Base-by-base conservation (phyloP, 2,113 vertebrate genomes). In the Silurus asotus region DNA sequence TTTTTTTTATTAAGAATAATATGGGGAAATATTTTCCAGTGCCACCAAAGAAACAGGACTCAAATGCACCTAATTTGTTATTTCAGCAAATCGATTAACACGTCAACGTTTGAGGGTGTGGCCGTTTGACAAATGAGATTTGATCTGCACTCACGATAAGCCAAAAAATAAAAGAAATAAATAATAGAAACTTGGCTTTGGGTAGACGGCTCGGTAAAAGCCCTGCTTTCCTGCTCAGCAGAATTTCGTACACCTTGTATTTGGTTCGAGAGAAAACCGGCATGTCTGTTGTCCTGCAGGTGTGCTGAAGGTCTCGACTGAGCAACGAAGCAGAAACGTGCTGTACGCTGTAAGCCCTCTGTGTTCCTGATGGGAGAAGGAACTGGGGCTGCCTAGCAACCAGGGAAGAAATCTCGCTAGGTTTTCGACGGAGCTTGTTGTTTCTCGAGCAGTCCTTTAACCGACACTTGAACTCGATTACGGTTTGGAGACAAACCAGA, bases 371-470 rank as follows among this genome's bases (percentile, higher is more conserved):
- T 25, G 69, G 69, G 67, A 76, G 58, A 75, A 17, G 69, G 49
- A 10, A 20, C 45, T 8, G 10, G 28, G 48, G 79, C 78, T 82
- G 79, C 85, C 75, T 86, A 86, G 85, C 85, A 86, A 82, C 85
- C 77, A 1, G 37, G 48, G 19, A 76, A 76, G 56, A 28, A 25
- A 8, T 61, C 85, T 76, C 79, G 19, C 49, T 17, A 75, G 85
- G 23, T 64, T 86, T 37, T 75, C 56, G 15, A 62, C 14, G 62
- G 37, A 53, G 45, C 17, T 72, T 64, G 65, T 53, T 81, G 79
- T 82, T 86, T 61, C 53, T 23, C 48, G 37, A 37, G 37, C 37
- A 37, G 48, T 15, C 9, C 58, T 37, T 25, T 81, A 51, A 86
- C 23, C 58, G 37, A 10, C 8, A 5, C 70, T 76, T 23, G 15